Conservation (phyloP, 2,797 vertebrate species). For the Chelon auratus region DNA sequence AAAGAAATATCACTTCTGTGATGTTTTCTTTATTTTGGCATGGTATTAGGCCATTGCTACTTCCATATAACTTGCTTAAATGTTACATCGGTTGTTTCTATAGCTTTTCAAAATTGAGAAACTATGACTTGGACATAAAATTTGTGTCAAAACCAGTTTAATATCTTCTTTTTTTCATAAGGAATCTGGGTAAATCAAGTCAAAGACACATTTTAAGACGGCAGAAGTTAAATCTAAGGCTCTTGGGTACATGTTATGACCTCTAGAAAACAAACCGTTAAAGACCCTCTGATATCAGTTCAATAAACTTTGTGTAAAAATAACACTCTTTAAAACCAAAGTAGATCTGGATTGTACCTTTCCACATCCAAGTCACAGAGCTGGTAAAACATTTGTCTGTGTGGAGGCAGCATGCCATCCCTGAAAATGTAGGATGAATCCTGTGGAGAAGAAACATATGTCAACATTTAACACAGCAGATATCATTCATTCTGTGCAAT, state of each 20-base stretch:
- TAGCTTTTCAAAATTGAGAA: too few species aligned
- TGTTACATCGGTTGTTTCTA: too few species aligned
- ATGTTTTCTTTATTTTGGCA: neutral
- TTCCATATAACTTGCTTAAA: too few species aligned
- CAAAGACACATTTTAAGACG: neutral
- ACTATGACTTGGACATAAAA: neutral
- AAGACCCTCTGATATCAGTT: neutral
- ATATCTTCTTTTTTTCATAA: neutral
- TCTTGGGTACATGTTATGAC: neutral
- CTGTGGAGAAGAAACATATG: conserved; percentile 70
- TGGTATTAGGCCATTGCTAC: neutral
- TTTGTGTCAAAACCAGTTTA: neutral
- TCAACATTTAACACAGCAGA: neutral
- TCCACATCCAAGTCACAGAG: conserved; percentile 94
- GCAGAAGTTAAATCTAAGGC: neutral
- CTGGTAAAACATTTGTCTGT: conserved; percentile 99
- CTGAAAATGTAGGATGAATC: conserved; percentile 92
- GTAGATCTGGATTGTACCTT: conserved; percentile 79
- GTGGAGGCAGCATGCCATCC: conserved; percentile 93
- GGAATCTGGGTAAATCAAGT: neutral
- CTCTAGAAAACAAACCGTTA: neutral
- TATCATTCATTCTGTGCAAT: too few species aligned
- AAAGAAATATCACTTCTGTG: too few species aligned
- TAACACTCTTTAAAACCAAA: neutral
- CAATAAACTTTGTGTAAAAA: neutral